Conservation (phyloP, 1,140 invertebrate species). For the Drosophila erecta region DNA sequence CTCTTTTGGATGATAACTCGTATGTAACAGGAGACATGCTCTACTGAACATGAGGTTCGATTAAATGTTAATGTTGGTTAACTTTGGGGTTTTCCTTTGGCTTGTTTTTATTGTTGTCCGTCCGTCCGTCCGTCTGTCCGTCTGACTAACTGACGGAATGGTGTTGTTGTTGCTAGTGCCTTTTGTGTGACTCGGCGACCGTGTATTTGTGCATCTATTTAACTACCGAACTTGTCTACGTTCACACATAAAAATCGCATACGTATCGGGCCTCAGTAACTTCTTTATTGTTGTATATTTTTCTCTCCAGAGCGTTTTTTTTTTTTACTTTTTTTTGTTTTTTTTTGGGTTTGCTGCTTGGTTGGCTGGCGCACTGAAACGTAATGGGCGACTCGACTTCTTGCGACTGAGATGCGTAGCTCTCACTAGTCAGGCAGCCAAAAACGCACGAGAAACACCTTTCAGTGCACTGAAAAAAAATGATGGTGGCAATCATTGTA, state of each 20-base stretch:
- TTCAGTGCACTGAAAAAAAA: constrained; percentile 8
- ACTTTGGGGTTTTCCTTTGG: constrained; percentile 82
- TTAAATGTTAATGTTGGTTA: constrained; percentile 85
- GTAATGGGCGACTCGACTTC: constrained; percentile 74
- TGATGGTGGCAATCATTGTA: no score
- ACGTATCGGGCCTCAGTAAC: constrained; percentile 52
- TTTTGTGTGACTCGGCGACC: constrained; percentile 31
- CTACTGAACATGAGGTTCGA: constrained; percentile 85
- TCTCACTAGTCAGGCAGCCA: constrained; percentile 19
- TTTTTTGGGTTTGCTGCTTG: constrained; percentile 70
- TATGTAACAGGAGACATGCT: constrained; percentile 84
- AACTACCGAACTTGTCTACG: constrained; percentile 81
- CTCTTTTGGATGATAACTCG: constrained; percentile 59
- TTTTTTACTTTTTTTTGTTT: constrained; percentile 3
- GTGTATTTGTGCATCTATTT: constrained; percentile 74
- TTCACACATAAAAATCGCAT: constrained; percentile 83
- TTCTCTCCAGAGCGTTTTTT: constrained; percentile 7
- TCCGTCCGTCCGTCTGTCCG: constrained; percentile 1
- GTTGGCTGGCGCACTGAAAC: constrained; percentile 78
- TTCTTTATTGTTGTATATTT: constrained; percentile 36
- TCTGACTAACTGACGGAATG: constrained; percentile 21
- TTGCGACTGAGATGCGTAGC: constrained; percentile 44
- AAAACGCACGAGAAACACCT: constrained; percentile 41
- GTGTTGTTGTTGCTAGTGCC: constrained; percentile 20
- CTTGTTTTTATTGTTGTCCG: constrained; percentile 60